A percentile compares a stretch with the other conserved stretches of the same genome.
These are phyloP conservation scores for Psylliodes chrysocephalus DNA, from an alignment of 2,888 invertebrate genomes.

Conservation along the genomic window DNA sequence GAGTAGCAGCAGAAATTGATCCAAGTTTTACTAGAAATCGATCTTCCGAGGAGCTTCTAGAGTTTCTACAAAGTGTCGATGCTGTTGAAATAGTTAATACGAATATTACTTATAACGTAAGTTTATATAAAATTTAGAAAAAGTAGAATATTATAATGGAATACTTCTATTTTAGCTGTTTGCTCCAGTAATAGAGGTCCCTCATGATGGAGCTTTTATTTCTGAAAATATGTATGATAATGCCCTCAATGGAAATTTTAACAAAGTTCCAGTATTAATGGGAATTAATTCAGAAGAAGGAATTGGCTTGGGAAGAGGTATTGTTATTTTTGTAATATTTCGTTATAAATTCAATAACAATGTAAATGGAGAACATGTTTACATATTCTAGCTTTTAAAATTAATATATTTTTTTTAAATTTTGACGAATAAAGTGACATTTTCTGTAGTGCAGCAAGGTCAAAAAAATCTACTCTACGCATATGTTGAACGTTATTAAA, in stretches of 20 bases:
- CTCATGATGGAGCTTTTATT: constrained; percentile 22
- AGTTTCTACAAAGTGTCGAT: constrained; percentile 36
- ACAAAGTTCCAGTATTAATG: constrained; percentile 39
- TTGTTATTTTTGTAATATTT: too few species aligned
- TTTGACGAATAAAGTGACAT: too few species aligned
- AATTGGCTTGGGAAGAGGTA: not conserved
- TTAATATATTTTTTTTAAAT: too few species aligned
- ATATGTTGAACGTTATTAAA: too few species aligned
- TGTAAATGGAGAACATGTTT: too few species aligned
- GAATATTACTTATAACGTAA: constrained; percentile 33
- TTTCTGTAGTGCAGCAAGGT: too few species aligned
- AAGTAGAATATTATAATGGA: too few species aligned
- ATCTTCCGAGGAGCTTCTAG: constrained; percentile 36
- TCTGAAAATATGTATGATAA: constrained; percentile 33
- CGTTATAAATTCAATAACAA: too few species aligned
- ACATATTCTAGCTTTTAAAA: too few species aligned
- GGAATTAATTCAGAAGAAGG: constrained; percentile 41
- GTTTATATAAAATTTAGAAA: constrained; percentile 8
- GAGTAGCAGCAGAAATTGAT: constrained; percentile 43
- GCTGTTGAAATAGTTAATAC: constrained; percentile 31
- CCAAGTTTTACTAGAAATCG: constrained; percentile 33
- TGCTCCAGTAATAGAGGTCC: constrained; percentile 37
- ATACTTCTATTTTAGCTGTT: constrained; percentile 31
- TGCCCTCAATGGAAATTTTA: constrained; percentile 26
- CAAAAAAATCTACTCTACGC: too few species aligned